Percentiles rank a stretch among this genome's conserved stretches.
Conservation (phyloP, 53 echinoderm and acorn worm genomes). For the Echinarachnius parma region DNA sequence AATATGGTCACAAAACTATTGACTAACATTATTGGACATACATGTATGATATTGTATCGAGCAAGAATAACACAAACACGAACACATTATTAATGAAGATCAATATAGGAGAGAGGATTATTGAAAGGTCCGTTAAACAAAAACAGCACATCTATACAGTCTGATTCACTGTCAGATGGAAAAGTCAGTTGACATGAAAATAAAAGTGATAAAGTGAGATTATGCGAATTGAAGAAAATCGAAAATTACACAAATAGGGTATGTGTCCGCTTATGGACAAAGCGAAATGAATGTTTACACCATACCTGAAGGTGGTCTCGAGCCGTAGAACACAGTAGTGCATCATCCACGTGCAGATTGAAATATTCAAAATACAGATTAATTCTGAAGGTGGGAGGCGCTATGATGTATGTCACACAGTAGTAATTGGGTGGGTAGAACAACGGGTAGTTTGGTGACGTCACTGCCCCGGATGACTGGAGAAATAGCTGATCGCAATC, state of each 20-base stretch:
- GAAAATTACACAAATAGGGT: too few species aligned
- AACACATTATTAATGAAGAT: neutral
- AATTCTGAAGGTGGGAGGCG: slow-evolving; percentile 24
- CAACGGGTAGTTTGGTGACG: slow-evolving; percentile 25
- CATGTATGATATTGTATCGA: neutral
- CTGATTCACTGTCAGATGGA: too few species aligned
- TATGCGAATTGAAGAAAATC: neutral
- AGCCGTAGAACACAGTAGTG: slow-evolving; percentile 8
- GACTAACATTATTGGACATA: neutral
- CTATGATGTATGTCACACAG: slow-evolving; percentile 21
- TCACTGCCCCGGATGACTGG: slow-evolving; percentile 2
- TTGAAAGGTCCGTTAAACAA: neutral
- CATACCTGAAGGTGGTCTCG: slow-evolving; percentile 22
- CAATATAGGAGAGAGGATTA: neutral
- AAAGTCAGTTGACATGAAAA: neutral
- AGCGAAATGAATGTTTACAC: neutral
- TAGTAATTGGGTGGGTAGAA: slow-evolving; percentile 3
- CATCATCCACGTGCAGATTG: slow-evolving; percentile 15
- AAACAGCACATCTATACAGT: too few species aligned
- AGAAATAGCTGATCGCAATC: slow-evolving; percentile 30
- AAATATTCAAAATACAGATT: slow-evolving; percentile 26
- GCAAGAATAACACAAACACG: neutral
- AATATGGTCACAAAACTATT: neutral
- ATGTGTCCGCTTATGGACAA: too few species aligned
- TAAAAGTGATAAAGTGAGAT: neutral